Evolutionary conservation across 2,113 vertebrate species (phyloP), one percentile per base, ranked within the genome.

Genomic region (Corythornis cristatus): DNA sequence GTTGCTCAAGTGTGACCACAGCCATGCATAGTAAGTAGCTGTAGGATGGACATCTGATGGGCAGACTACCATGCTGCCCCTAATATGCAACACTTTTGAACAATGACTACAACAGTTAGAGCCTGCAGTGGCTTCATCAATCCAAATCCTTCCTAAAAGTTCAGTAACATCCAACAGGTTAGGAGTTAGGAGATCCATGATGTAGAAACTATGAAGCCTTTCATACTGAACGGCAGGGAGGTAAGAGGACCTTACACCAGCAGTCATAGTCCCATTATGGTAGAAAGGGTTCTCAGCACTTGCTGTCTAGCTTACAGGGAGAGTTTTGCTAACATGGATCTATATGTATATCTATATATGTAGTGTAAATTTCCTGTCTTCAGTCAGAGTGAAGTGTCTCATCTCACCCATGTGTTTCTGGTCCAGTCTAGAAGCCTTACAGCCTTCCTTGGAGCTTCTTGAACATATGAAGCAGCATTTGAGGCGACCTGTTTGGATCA

Each of bases 401-500:
- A 19, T 53, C 61, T 79, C 75, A 35, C 75, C 20, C 17, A 1
- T n/a, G 13, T 78, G 48, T 76, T 93, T 2, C n/a, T 26, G 88
- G 86, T 82, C 26, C 75, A 99, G 99, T 53, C 96, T 98, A 80
- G 97, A 97, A 83, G 98, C 98, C 0, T 97, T 99, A 35, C 84
- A 88, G 62, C 97, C 98, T 3, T 98, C 99, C 46, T 84, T 99
- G 98, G 72, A 56, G 54, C 95, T 99, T 72, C 96, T 99, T 85
- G 90, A 98, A 37, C 43, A 83, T 0, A 66, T 98, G 65, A 93
- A 97, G 93, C 73, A 53, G n/a, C 81, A 70, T 13, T 64, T 97
- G 28, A 85, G 33, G 13, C 86, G 85, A 29, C 99, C 99, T 0
- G 89, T 99, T 58, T 99, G 99, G 99, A 94, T 99, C 82, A 99